These are phyloP conservation scores for Phylloscopus trochilus DNA, from an alignment of 2,113 vertebrate species.

Conservation along the genomic window DNA sequence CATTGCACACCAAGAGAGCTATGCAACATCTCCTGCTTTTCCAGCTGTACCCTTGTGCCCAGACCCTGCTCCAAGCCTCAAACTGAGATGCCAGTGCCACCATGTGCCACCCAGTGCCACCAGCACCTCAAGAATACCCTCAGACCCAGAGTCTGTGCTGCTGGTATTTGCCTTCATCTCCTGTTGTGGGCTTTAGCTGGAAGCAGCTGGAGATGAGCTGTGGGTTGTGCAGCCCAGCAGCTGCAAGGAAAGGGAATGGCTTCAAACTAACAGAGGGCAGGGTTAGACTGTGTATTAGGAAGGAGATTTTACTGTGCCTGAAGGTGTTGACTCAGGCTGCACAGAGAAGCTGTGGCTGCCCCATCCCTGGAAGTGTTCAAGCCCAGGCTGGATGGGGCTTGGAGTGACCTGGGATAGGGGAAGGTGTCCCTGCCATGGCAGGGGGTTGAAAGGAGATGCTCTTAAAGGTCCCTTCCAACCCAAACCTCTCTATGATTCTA, in stretches of 20 bases:
- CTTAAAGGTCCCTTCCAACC: not conserved
- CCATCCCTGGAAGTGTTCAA: not conserved
- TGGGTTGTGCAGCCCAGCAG: not conserved
- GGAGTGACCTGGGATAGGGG: accelerated
- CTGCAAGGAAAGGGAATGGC: not conserved
- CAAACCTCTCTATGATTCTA: not conserved
- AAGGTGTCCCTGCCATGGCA: not conserved
- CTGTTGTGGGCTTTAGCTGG: not conserved
- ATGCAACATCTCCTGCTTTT: not conserved
- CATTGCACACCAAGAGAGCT: not conserved
- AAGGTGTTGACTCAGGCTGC: not conserved
- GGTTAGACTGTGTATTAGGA: not conserved
- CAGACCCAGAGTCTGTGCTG: not conserved
- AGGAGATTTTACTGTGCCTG: not conserved
- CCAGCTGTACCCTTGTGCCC: not conserved
- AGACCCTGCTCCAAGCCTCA: not conserved
- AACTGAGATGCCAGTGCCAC: not conserved
- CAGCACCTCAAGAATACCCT: not conserved
- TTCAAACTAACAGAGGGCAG: accelerated
- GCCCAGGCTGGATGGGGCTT: not conserved
- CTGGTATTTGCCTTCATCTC: not conserved
- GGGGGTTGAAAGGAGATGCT: not conserved
- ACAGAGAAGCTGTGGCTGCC: not conserved
- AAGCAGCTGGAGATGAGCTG: not conserved
- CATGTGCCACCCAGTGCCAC: not conserved